These are phyloP conservation scores for Fukomys damarensis DNA, from an alignment of 2,113 vertebrate genomes.

Conservation along the genomic window DNA sequence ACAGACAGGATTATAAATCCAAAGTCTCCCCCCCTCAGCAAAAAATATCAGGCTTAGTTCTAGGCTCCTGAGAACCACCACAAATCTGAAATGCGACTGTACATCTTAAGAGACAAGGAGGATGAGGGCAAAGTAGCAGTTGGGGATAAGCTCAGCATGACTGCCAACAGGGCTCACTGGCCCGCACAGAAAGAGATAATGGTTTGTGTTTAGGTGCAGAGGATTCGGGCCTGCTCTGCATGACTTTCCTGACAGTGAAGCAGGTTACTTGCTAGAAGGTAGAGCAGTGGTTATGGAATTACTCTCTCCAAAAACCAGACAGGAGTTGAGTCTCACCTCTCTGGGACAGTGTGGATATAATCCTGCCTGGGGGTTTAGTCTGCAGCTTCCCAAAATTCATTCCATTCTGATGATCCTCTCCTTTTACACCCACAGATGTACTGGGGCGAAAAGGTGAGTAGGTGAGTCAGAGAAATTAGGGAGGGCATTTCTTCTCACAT, in stretches of 20 bases:
- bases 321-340: neutral
- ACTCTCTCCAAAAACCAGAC: neutral
- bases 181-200: neutral
- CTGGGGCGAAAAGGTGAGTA: neutral
- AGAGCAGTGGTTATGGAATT: neutral
- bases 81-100: conserved; percentile 14
- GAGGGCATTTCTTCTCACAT: conserved; percentile 1
- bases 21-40: neutral
- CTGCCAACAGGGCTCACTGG: neutral
- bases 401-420: conserved; percentile 54
- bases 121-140: neutral
- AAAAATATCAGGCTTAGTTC: neutral
- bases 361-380: conserved; percentile 16
- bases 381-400: conserved; percentile 5
- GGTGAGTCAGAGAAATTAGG: neutral
- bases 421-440: neutral
- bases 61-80: neutral
- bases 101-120: neutral
- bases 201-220: neutral
- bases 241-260: neutral
- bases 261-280: neutral
- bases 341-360: neutral
- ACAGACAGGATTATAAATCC: neutral
- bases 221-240: neutral
- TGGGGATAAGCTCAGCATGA: neutral